phyloP scores from a whole-genome alignment of 2,113 vertebrate species.

The Glareola pratincola region DNA sequence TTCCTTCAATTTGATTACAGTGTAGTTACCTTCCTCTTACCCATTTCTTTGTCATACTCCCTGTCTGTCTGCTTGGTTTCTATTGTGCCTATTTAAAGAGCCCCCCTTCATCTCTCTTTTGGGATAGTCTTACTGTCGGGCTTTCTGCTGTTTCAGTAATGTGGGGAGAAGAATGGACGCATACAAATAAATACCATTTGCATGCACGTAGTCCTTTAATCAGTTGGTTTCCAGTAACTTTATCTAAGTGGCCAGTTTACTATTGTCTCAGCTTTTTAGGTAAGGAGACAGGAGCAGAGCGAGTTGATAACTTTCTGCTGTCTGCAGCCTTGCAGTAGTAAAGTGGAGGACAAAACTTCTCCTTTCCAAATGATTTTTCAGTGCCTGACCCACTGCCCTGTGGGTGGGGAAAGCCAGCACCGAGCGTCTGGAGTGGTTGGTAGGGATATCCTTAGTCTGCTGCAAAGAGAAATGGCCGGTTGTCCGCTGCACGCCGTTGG shows the following conservation, averaged over 20 bases:
- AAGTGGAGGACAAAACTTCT: not conserved
- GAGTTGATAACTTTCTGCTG: not conserved
- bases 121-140: not conserved
- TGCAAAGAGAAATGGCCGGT: not conserved
- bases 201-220: not conserved
- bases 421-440: not conserved
- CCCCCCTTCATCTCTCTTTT: not conserved
- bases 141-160: slow-evolving; percentile 7
- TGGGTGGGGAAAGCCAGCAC: not conserved
- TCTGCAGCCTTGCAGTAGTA: not conserved
- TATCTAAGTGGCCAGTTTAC: not conserved
- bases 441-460: not conserved
- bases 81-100: not conserved
- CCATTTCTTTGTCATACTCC: not conserved
- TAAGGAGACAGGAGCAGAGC: not conserved
- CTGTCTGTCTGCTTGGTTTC: not conserved
- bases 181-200: not conserved
- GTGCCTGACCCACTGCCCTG: not conserved
- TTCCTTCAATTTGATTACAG: not conserved
- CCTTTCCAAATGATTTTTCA: not conserved
- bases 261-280: not conserved
- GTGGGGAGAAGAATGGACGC: not conserved
- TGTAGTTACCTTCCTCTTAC: not conserved
- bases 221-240: not conserved
- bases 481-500: not conserved